Evolutionary conservation across 2,797 vertebrate species (phyloP).

Genomic region (Aselliscus stoliczkanus): DNA sequence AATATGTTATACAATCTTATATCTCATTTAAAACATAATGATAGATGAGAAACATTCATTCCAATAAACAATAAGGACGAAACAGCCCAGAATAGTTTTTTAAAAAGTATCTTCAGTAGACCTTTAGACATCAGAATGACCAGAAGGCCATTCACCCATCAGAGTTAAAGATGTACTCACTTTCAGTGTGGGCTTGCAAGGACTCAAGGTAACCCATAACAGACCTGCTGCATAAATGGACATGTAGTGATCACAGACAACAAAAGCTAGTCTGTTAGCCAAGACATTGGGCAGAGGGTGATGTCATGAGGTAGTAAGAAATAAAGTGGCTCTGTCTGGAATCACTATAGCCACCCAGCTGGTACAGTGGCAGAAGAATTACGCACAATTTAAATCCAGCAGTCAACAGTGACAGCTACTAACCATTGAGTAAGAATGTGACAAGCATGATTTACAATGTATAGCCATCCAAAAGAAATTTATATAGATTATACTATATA

Average conservation of each 20-base stretch:
- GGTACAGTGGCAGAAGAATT: not conserved
- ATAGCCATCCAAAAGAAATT: not conserved
- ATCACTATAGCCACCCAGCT: not conserved
- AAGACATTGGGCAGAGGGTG: not conserved
- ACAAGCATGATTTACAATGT: not conserved
- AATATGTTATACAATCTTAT: not conserved
- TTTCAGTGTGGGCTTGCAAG: not conserved
- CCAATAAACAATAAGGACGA: not conserved
- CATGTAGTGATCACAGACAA: not conserved
- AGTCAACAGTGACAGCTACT: not conserved
- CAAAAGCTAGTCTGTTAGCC: not conserved
- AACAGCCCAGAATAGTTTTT: not conserved
- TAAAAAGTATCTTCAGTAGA: not conserved
- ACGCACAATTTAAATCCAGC: not conserved
- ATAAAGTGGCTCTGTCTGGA: not conserved
- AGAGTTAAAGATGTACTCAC: not conserved
- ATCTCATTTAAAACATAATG: not conserved
- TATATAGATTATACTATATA: not conserved
- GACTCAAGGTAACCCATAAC: not conserved
- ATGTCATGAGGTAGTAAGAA: not conserved
- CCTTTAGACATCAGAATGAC: not conserved
- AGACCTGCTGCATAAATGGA: not conserved
- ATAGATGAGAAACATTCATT: not conserved
- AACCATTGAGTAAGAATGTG: not conserved
- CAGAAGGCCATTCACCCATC: not conserved